phyloP scores from a whole-genome alignment of 2,888 invertebrate species.

The Clistopyga incitator region DNA sequence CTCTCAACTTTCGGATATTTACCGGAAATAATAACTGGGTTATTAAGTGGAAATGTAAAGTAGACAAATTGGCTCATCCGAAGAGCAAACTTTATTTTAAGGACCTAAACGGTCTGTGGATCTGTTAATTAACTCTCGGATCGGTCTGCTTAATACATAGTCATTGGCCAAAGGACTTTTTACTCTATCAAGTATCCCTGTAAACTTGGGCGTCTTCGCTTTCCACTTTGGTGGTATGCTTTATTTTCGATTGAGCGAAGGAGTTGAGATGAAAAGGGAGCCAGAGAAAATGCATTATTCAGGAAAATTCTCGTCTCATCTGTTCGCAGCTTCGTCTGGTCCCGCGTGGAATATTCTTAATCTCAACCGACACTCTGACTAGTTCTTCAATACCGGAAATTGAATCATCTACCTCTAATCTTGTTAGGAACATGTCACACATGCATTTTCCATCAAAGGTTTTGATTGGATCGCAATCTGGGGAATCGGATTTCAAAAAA shows the following conservation, averaged over 20 bases:
- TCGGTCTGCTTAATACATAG: not conserved
- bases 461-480: no score
- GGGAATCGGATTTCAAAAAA: no score
- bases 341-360: not conserved
- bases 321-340: conserved; percentile 4
- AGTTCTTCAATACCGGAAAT: conserved; percentile 5
- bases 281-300: conserved; percentile 58
- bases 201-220: not conserved
- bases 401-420: conserved; percentile 24
- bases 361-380: not conserved
- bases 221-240: conserved; percentile 19
- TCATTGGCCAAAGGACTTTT: not conserved
- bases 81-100: not conserved
- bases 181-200: not conserved
- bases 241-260: conserved; percentile 24
- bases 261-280: conserved; percentile 7
- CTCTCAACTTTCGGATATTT: no score
- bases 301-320: conserved; percentile 39
- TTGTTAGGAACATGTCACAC: not conserved
- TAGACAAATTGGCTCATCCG: no score
- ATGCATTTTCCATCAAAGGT: no score
- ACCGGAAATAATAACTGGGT: no score
- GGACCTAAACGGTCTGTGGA: no score
- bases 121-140: no score
- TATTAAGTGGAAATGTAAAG: no score